These are phyloP conservation scores for Listronotus bonariensis DNA, from an alignment of 1,140 invertebrate genomes.

Conservation along the genomic window DNA sequence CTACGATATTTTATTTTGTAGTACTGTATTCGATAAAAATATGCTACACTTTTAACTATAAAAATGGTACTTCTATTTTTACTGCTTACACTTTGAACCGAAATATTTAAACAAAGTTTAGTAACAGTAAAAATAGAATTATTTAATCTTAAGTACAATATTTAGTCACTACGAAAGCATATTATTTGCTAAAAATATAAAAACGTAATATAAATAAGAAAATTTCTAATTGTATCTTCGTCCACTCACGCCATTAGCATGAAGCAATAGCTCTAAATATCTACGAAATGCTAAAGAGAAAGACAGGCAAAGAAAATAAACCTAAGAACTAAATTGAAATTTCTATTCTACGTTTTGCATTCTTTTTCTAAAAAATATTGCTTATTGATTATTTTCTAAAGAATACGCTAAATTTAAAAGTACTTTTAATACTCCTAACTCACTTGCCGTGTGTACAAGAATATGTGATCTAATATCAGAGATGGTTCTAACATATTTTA, in stretches of 20 bases:
- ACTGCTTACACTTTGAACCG: too few relatives aligned
- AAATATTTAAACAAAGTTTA: too few relatives aligned
- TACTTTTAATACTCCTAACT: neutral
- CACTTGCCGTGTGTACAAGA: conserved; percentile 16
- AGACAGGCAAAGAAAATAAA: conserved; percentile 8
- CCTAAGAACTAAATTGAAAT: neutral
- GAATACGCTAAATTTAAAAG: neutral
- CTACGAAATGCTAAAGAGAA: conserved; percentile 10
- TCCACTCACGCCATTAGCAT: neutral
- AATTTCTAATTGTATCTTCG: neutral
- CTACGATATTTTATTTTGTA: too few relatives aligned
- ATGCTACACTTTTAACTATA: too few relatives aligned
- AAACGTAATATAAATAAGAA: too few relatives aligned
- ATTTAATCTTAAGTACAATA: too few relatives aligned
- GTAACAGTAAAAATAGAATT: too few relatives aligned
- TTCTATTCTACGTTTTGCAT: conserved; percentile 8
- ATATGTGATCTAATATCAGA: conserved; percentile 14
- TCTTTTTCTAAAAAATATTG: conserved; percentile 1
- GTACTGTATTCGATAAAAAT: too few relatives aligned
- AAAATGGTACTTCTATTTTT: too few relatives aligned
- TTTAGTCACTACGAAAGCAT: too few relatives aligned
- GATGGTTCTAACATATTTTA: conserved; percentile 2
- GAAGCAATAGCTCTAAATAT: conserved; percentile 9
- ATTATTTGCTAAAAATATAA: too few relatives aligned
- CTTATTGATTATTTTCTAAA: neutral